Evolutionary conservation across 2,888 invertebrate genomes (phyloP), one percentile per base, ranked within the genome.

Genomic region (Amiota minor): DNA sequence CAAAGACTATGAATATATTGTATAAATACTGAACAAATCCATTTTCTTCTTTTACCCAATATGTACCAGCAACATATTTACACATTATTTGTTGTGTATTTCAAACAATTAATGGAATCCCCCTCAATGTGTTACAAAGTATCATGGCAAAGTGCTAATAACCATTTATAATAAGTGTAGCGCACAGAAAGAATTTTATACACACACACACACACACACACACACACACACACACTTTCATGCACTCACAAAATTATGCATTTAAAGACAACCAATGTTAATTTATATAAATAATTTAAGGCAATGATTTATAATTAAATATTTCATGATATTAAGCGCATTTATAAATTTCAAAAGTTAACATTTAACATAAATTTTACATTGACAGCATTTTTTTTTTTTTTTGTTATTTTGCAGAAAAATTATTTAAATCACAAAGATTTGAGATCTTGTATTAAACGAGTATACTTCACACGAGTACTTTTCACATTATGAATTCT

Each of bases 301-400:
- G 77, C 75, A 81, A 80, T 85, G 81, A 81, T 84, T 84, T 77
- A 85, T 84, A 84, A 85, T 85, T 85, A 80, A 83, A 84, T 81
- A 85, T 81, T 84, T 84, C 79, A 82, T 79, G 84, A 81, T 82
- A 84, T 82, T 78, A 70, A 74, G 2, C 53, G 72, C 65, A 76
- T 72, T 69, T 68, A 59, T 74, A 71, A 59, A 56, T 47, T 72
- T 72, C 67, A 72, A 72, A 35, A 67, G 53, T 72, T 67, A 72
- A 72, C 67, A 67, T 59, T 67, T 67, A 72, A 67, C 72, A 72
- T 72, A 72, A 72, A 72, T 67, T 72, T 56, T 67, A 67, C 23
- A 68, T 68, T 68, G n/a, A 68, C 67, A 68, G n/a, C 67, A 53
- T 35, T 35, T 35, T 35, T 35, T 2, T 23, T 2, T 23, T 35